Base-by-base conservation (phyloP, 2,113 vertebrate species). In the Tachysurus fulvidraco region DNA sequence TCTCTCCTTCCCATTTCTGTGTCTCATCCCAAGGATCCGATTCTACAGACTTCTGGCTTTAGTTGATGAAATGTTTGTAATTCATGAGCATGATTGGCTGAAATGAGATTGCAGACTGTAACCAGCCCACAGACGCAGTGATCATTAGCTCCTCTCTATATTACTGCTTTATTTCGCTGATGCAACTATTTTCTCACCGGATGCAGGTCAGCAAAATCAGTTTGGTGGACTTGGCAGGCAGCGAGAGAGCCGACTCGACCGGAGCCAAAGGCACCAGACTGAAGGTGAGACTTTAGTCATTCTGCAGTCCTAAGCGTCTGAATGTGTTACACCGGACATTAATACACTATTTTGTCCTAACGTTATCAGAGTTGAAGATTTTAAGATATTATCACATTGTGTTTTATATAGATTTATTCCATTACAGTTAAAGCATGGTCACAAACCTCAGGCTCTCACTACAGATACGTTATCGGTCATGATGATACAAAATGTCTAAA, bases 181-280 rank as follows among this genome's bases (percentile, higher is more conserved):
- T 57, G 50, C 55, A 65, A 21, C 14, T 21, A 46, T 44, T 87
- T 82, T 82, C 13, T 11, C 8, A 71, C n/a, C 59, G n/a, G 54
- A 65, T 30, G 50, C 90, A 99, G 98, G 98, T 99, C 93, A 99
- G 98, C 93, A 99, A 99, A 89, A 96, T 99, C 93, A 99, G 98
- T 90, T 94, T 99, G 91, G 98, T 99, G 90, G 98, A 99, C 88
- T 93, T 99, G 94, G 98, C 98, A 0, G 98, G 98, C 44, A 99
- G 98, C 0, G 98, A 99, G 89, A 94, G 98, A 85, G 98, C 98
- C 0, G 98, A 99, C 92, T 99, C 98, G 19, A 99, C 98, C 0
- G 98, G 98, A 0, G 98, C 98, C 0, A 99, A 99, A 94, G 98
- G 98, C 90, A 99, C 98, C 0, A 95, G 98, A 83, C 96, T 99